These are phyloP conservation scores for Epizoanthus ramosus DNA, from an alignment of 92 coral and sea anemone species.

Conservation along the genomic window DNA sequence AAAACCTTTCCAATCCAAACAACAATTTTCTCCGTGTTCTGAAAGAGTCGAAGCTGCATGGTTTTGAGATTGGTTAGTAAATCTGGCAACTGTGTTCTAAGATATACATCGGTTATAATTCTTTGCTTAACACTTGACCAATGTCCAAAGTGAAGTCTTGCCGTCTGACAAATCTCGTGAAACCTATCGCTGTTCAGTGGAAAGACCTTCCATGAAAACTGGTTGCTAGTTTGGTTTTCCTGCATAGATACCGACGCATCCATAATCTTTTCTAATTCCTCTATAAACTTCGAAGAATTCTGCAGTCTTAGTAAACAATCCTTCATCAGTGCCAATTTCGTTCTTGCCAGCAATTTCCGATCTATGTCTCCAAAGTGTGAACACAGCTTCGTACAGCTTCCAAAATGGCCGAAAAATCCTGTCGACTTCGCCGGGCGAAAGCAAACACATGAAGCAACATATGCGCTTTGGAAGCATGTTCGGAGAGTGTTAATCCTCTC, in stretches of 20 bases:
- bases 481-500: slow-evolving; percentile 59
- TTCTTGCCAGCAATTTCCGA: slow-evolving; percentile 69
- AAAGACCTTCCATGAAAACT: slow-evolving; percentile 54
- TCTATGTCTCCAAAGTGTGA: slow-evolving; percentile 71
- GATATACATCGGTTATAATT: slow-evolving; percentile 57
- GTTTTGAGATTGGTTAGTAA: slow-evolving; percentile 55
- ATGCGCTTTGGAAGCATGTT: slow-evolving; percentile 53
- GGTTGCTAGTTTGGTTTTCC: slow-evolving; percentile 34
- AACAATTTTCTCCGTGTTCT: slow-evolving; percentile 33
- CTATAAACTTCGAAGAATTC: slow-evolving; percentile 62
- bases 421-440: slow-evolving; percentile 50
- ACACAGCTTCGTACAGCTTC: slow-evolving; percentile 64
- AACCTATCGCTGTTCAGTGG: slow-evolving; percentile 69
- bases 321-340: slow-evolving; percentile 67
- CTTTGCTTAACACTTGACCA: slow-evolving; percentile 64
- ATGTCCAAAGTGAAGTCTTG: slow-evolving; percentile 76
- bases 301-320: slow-evolving; percentile 77
- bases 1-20: slow-evolving; percentile 64
- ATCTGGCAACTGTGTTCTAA: slow-evolving; percentile 53
- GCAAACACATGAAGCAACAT: slow-evolving; percentile 51
- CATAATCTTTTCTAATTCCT: slow-evolving; percentile 63
- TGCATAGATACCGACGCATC: slow-evolving; percentile 61
- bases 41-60: slow-evolving; percentile 52
- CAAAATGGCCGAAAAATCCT: slow-evolving; percentile 73
- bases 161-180: slow-evolving; percentile 85